Conservation (phyloP, 1,140 invertebrate species). For the Scaptomyza hsui region DNA sequence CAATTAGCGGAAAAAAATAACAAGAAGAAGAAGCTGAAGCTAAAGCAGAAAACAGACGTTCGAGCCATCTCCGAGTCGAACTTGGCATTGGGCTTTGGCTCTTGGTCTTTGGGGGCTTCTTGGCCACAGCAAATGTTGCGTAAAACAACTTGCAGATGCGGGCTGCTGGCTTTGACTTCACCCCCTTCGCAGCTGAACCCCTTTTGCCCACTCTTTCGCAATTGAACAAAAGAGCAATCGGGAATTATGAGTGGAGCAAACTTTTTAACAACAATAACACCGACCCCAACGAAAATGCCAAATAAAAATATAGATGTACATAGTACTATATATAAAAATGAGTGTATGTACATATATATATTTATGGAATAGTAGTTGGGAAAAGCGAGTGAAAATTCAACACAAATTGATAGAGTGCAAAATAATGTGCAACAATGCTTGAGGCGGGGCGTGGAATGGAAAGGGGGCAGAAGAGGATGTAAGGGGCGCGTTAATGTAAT, state of each 20-base stretch:
- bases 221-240: constrained; percentile 80
- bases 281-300: constrained; percentile 51
- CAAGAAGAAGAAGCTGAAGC: constrained; percentile 20
- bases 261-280: constrained; percentile 66
- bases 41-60: constrained; percentile 31
- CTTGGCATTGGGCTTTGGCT: constrained; percentile 40
- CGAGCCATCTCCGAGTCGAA: constrained; percentile 33
- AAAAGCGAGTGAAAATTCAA: constrained; percentile 25
- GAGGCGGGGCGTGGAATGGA: constrained; percentile 22
- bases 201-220: constrained; percentile 45
- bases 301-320: constrained; percentile 19
- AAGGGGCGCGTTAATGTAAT: constrained; percentile 40
- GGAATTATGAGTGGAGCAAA: constrained; percentile 76
- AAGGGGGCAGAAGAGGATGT: too few relatives aligned
- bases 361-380: constrained; percentile 20
- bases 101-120: constrained; percentile 38
- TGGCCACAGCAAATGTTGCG: constrained; percentile 71
- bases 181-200: neutral
- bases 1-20: constrained; percentile 75
- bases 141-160: constrained; percentile 71
- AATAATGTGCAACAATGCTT: constrained; percentile 77
- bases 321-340: too few relatives aligned
- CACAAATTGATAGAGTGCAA: constrained; percentile 57
- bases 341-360: constrained; percentile 5
- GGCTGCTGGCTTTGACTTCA: constrained; percentile 33